Percentiles rank a stretch among this genome's conserved stretches.
phyloP scores from a whole-genome alignment of 2,888 invertebrate genomes.

The Dugesia japonica region DNA sequence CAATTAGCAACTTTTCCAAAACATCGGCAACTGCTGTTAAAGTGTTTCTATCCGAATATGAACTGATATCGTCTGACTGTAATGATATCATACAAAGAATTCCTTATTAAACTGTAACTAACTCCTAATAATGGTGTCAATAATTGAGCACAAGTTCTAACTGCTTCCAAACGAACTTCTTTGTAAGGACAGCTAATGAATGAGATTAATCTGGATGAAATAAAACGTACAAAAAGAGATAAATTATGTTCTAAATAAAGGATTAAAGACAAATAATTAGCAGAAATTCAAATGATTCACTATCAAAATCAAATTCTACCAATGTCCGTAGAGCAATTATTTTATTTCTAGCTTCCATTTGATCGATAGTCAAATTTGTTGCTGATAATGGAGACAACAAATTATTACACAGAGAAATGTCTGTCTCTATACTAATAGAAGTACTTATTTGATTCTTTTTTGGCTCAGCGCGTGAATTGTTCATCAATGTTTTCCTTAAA shows the following conservation, averaged over 20 bases:
- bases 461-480: constrained; percentile 61
- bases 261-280: not conserved
- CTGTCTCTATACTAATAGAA: constrained; percentile 8
- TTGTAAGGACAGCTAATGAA: constrained; percentile 68
- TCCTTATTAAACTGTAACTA: not conserved
- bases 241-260: constrained; percentile 58
- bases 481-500: constrained; percentile 73
- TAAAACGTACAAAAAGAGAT: constrained; percentile 73
- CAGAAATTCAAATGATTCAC: not conserved
- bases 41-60: constrained; percentile 56
- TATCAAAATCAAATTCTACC: constrained; percentile 6
- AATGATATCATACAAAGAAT: not conserved
- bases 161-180: constrained; percentile 78
- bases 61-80: not conserved
- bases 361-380: not conserved
- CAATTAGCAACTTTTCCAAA: constrained; percentile 69
- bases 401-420: not conserved
- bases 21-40: constrained; percentile 76
- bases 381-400: not conserved
- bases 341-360: constrained; percentile 5
- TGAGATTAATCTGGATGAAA: constrained; percentile 65
- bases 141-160: constrained; percentile 74
- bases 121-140: constrained; percentile 63
- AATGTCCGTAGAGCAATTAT: not conserved
- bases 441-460: not conserved